Conservation (phyloP, 30 jellyfish, hydroid and myxozoan species). For the Morbakka virulenta region DNA sequence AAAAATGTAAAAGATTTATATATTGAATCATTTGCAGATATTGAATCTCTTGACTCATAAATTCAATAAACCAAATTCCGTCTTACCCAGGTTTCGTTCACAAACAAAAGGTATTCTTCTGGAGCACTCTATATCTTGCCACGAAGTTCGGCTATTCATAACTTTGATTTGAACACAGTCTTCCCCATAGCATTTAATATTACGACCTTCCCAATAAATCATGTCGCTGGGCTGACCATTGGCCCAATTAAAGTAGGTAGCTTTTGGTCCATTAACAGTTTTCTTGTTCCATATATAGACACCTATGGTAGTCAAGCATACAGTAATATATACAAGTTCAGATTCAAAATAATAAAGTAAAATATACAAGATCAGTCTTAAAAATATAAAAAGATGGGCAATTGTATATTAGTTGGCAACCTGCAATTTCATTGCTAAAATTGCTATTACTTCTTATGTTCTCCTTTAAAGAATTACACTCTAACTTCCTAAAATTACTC, state of each 20-base stretch:
- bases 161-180: slow-evolving; percentile 83
- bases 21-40: no score
- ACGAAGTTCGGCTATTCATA: slow-evolving; percentile 51
- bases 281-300: slow-evolving; percentile 66
- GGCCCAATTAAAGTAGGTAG: slow-evolving; percentile 73
- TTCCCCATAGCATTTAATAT: slow-evolving; percentile 74
- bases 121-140: slow-evolving; percentile 83
- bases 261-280: slow-evolving; percentile 4
- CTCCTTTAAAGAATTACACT: no score
- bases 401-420: no score
- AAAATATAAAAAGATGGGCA: no score
- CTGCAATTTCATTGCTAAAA: no score
- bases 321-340: neutral
- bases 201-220: slow-evolving; percentile 12
- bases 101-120: slow-evolving; percentile 74
- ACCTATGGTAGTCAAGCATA: slow-evolving; percentile 31
- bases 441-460: no score
- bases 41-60: no score
- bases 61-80: no score
- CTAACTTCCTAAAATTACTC: no score
- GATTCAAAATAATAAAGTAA: neutral
- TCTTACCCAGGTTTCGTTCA: no score
- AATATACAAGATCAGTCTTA: neutral
- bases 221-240: slow-evolving; percentile 84
- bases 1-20: no score